Percentiles rank a stretch among this genome's conserved stretches.
Evolutionary conservation across 2,888 invertebrate species (phyloP).

Genomic region (Eupithecia insigniata): DNA sequence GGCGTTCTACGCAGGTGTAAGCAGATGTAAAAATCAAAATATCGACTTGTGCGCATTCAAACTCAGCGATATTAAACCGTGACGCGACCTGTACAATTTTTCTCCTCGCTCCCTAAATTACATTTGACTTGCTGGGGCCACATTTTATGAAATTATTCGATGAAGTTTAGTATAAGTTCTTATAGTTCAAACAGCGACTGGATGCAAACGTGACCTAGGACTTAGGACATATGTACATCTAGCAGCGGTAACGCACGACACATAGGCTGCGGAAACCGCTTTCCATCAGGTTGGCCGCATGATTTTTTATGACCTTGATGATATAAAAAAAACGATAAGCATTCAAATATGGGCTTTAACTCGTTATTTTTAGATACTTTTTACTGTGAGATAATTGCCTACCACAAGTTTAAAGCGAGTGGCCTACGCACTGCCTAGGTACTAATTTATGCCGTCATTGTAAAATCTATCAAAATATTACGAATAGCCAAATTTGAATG

Average conservation of each 20-base stretch:
- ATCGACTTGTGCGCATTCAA: too few relatives aligned
- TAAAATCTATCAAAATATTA: not conserved
- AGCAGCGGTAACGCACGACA: not conserved
- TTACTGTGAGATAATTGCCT: not conserved
- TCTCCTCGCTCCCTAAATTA: not conserved
- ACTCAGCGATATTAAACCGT: too few relatives aligned
- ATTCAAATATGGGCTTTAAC: not conserved
- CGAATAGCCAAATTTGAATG: not conserved
- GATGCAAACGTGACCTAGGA: not conserved
- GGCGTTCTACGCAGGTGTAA: too few relatives aligned
- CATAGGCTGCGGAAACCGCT: too few relatives aligned
- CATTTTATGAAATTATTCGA: not conserved
- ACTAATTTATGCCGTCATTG: not conserved
- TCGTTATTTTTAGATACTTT: not conserved
- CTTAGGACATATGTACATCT: not conserved
- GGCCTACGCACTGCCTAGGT: too few relatives aligned
- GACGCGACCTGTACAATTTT: too few relatives aligned
- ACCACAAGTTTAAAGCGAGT: not conserved
- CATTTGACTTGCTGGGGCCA: not conserved
- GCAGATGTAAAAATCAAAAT: too few relatives aligned
- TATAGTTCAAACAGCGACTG: conserved; percentile 1
- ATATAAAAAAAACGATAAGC: too few relatives aligned
- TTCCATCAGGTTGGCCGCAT: too few relatives aligned
- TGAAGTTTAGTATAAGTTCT: not conserved
- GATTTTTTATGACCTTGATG: too few relatives aligned